Conservation (phyloP, 30 jellyfish, hydroid and myxozoan species). For the Pelagia noctiluca region DNA sequence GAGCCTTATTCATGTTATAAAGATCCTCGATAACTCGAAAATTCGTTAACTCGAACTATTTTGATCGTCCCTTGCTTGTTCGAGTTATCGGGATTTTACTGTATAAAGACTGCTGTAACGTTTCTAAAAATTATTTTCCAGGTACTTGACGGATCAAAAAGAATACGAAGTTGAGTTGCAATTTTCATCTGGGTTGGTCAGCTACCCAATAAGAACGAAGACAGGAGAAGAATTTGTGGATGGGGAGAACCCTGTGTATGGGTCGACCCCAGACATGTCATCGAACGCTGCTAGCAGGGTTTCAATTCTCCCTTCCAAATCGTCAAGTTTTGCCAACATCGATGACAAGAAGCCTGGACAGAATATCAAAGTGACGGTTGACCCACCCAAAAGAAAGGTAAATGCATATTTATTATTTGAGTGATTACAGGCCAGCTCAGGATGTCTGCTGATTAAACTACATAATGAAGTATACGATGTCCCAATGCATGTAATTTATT, state of each 20-base stretch:
- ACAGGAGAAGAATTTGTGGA: conserved; percentile 84
- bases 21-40: no score
- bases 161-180: conserved; percentile 96
- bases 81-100: no score
- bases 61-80: no score
- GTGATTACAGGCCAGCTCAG: background rate
- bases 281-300: conserved; percentile 55
- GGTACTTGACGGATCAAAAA: conserved; percentile 93
- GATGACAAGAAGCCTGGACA: conserved; percentile 26
- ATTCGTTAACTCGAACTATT: no score
- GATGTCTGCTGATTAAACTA: background rate
- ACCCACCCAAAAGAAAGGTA: conserved; percentile 59
- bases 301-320: conserved; percentile 28
- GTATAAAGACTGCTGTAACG: background rate
- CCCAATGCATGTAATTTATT: background rate
- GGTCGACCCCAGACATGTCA: conserved; percentile 45
- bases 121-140: background rate
- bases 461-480: background rate
- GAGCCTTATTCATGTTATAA: no score
- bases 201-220: conserved; percentile 77
- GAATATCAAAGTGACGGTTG: conserved; percentile 51
- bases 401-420: background rate
- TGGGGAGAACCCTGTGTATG: conserved; percentile 71
- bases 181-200: conserved; percentile 67
- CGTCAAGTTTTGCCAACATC: conserved; percentile 21